Conservation (phyloP, 2,797 vertebrate genomes). For the Girardinus metallicus region DNA sequence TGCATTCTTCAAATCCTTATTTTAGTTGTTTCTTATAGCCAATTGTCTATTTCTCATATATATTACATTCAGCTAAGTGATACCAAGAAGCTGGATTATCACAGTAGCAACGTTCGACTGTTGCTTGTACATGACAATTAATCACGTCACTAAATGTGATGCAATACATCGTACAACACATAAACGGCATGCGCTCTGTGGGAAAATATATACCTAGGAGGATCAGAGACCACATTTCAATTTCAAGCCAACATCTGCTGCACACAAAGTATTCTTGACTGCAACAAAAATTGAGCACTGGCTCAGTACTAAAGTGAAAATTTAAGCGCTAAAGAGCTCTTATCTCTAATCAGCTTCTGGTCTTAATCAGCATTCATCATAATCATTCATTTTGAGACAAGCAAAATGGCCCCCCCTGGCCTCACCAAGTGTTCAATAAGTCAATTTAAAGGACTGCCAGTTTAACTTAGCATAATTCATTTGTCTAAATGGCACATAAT, state of each 20-base stretch:
- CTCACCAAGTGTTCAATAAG: conserved; percentile 10
- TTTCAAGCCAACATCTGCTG: conserved; percentile 9
- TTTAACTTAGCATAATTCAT: background rate
- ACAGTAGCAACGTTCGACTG: background rate
- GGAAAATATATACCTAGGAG: background rate
- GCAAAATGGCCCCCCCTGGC: conserved; percentile 1
- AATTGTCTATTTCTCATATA: background rate
- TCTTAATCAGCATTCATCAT: conserved; percentile 15
- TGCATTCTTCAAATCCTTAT: background rate
- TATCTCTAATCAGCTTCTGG: background rate
- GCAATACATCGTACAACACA: too few species aligned
- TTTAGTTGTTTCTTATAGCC: background rate
- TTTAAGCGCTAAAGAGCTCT: conserved; percentile 8
- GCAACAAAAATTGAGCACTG: background rate
- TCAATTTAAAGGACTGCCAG: background rate
- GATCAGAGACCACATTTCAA: conserved; percentile 7
- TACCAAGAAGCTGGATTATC: background rate
- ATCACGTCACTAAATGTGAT: background rate
- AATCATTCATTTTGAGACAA: conserved; percentile 4
- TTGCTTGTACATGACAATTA: background rate
- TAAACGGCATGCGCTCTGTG: background rate
- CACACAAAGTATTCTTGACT: conserved; percentile 4
- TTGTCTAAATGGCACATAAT: background rate
- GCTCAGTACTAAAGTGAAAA: conserved; percentile 3
- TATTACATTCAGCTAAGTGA: background rate